Evolutionary conservation across 2,797 vertebrate species (phyloP).

Genomic region (Sebastes flavidus): DNA sequence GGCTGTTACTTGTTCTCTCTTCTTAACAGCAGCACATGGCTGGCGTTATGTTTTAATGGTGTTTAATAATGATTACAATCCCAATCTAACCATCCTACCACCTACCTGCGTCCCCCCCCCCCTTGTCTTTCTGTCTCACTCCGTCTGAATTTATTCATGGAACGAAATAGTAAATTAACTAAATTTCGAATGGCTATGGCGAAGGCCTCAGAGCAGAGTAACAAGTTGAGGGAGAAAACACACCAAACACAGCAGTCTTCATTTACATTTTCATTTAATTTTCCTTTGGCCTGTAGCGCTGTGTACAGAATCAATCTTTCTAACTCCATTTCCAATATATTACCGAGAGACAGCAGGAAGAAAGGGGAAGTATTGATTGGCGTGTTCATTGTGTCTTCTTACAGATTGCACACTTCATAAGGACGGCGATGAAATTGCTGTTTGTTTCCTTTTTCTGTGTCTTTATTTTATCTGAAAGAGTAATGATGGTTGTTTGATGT

Average conservation of each 20-base stretch:
- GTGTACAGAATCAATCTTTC: slow-evolving; percentile 85
- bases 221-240: slow-evolving; percentile 74
- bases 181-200: slow-evolving; percentile 68
- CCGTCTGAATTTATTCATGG: slow-evolving; percentile 49
- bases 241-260: slow-evolving; percentile 69
- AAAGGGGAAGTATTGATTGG: slow-evolving; percentile 82
- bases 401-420: slow-evolving; percentile 81
- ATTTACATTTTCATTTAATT: slow-evolving; percentile 89
- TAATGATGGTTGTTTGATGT: slow-evolving; percentile 74
- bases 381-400: slow-evolving; percentile 79
- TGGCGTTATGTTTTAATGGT: slow-evolving; percentile 44
- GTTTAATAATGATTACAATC: slow-evolving; percentile 51
- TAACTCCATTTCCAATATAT: slow-evolving; percentile 88
- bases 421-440: slow-evolving; percentile 75
- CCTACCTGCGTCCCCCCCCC: background rate
- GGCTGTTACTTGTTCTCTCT: slow-evolving; percentile 36
- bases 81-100: slow-evolving; percentile 18
- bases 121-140: slow-evolving; percentile 11
- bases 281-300: slow-evolving; percentile 79
- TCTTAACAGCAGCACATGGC: slow-evolving; percentile 35
- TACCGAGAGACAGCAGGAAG: slow-evolving; percentile 77
- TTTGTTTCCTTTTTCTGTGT: slow-evolving; percentile 73
- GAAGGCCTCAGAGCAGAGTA: slow-evolving; percentile 66
- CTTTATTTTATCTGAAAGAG: slow-evolving; percentile 72
- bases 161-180: slow-evolving; percentile 75